These are phyloP conservation scores for Opisthocomus hoazin DNA, from an alignment of 2,113 vertebrate species.

Conservation along the genomic window DNA sequence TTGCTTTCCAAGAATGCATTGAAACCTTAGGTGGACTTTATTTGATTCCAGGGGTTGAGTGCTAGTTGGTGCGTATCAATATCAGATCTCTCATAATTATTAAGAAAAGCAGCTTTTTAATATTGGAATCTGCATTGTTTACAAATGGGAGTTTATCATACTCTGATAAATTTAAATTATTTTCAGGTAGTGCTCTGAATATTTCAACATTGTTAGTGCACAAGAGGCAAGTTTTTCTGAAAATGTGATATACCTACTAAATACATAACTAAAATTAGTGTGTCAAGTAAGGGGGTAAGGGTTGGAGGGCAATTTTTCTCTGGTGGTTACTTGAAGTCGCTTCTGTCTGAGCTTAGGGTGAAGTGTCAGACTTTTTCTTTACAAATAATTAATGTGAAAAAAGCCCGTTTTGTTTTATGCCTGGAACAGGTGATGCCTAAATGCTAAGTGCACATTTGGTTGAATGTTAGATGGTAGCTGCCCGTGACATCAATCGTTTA, in stretches of 20 bases:
- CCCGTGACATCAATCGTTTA: conserved; percentile 72
- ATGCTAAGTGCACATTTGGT: conserved; percentile 48
- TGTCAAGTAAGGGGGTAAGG: background rate
- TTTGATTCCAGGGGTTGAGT: conserved; percentile 5
- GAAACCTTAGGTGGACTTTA: conserved; percentile 52
- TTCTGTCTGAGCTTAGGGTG: background rate
- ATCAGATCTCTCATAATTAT: background rate
- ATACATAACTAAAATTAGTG: background rate
- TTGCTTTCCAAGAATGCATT: conserved; percentile 69
- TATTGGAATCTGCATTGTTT: background rate
- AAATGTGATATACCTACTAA: background rate
- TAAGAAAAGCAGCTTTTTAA: background rate
- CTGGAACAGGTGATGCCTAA: conserved; percentile 50
- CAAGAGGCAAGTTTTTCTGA: background rate
- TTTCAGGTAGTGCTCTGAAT: background rate
- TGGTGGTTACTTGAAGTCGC: background rate
- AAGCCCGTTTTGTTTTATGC: conserved; percentile 32
- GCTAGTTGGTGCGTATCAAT: background rate
- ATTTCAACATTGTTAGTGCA: background rate
- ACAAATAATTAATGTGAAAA: conserved; percentile 6
- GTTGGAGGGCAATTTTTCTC: background rate
- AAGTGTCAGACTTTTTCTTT: background rate
- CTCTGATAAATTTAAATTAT: background rate
- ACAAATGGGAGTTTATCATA: background rate
- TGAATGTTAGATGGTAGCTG: conserved; percentile 47